Evolutionary conservation across 1,140 invertebrate species (phyloP).

Genomic region (Brachionus rubens): DNA sequence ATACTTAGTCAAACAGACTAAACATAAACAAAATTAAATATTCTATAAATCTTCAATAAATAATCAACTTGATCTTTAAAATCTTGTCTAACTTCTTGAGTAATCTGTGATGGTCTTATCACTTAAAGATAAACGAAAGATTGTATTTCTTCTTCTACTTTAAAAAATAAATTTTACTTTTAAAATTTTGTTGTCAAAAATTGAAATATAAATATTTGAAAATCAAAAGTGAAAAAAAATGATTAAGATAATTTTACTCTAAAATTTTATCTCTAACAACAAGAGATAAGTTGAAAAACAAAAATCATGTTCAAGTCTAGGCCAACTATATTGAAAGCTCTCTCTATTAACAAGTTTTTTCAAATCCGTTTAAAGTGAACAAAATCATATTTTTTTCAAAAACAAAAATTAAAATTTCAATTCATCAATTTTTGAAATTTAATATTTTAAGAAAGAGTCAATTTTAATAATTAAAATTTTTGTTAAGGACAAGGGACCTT

Average conservation of each 20-base stretch:
- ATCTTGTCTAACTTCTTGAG: too few species aligned
- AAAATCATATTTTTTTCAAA: not conserved
- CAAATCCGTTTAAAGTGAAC: constrained; percentile 19
- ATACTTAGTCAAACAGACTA: too few species aligned
- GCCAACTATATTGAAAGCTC: not conserved
- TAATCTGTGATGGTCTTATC: too few species aligned
- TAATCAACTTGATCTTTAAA: too few species aligned
- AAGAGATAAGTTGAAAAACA: constrained; percentile 24
- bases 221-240: constrained; percentile 23
- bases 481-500: too few species aligned
- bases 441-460: too few species aligned
- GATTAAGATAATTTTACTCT: constrained; percentile 40
- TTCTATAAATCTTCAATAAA: too few species aligned
- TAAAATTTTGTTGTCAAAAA: too few species aligned
- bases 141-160: not conserved
- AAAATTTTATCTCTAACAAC: too few species aligned
- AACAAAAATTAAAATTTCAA: constrained; percentile 35
- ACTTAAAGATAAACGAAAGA: not conserved
- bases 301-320: constrained; percentile 8
- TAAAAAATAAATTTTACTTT: not conserved
- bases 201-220: constrained; percentile 37
- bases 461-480: too few species aligned
- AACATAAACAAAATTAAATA: too few species aligned
- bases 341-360: not conserved
- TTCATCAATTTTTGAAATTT: constrained; percentile 35